Evolutionary conservation across 2,113 vertebrate genomes (phyloP).

Genomic region (Caranx ignobilis): DNA sequence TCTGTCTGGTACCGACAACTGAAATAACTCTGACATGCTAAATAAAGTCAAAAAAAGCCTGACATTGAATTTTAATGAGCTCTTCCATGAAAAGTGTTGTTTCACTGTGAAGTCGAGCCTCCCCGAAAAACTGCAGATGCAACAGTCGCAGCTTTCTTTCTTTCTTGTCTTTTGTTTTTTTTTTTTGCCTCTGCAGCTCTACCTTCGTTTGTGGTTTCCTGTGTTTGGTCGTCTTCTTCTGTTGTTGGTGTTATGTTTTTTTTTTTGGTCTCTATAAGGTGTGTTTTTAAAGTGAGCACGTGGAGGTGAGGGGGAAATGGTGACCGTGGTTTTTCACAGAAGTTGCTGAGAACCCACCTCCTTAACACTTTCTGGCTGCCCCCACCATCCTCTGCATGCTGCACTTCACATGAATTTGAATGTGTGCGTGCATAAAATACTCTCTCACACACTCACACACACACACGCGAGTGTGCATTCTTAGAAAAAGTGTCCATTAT

Average conservation of each 20-base stretch:
- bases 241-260: slow-evolving; percentile 42
- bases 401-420: neutral
- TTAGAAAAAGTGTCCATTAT: neutral
- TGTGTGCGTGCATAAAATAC: neutral
- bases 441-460: too few species aligned
- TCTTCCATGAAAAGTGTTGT: neutral
- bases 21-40: neutral
- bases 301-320: slow-evolving; percentile 16
- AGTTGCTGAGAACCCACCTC: slow-evolving; percentile 7
- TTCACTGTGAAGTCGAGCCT: neutral
- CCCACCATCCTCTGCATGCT: neutral
- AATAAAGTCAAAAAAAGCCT: neutral
- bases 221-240: slow-evolving; percentile 43
- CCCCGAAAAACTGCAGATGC: slow-evolving; percentile 34
- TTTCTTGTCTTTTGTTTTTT: too few species aligned
- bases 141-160: slow-evolving; percentile 22
- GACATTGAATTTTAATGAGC: slow-evolving; percentile 6
- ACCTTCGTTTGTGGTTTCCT: slow-evolving; percentile 69
- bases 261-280: neutral
- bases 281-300: slow-evolving; percentile 9
- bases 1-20: neutral
- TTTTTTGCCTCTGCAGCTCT: slow-evolving; percentile 42
- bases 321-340: slow-evolving; percentile 63
- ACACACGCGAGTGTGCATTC: neutral
- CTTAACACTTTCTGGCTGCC: slow-evolving; percentile 24